Conservation (phyloP, 2,888 invertebrate species). For the Petrophora chlorosata region DNA sequence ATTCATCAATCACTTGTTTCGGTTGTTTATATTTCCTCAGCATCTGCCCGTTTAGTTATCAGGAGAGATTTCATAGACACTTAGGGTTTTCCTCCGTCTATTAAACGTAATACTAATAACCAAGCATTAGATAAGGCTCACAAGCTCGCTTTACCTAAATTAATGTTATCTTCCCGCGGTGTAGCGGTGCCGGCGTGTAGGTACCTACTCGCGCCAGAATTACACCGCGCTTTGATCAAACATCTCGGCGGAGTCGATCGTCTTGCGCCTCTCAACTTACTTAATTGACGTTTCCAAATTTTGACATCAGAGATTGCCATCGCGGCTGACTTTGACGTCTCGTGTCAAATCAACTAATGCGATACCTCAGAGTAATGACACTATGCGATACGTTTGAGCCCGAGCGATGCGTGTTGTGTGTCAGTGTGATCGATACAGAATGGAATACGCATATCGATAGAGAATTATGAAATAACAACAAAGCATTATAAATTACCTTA, state of each 20-base stretch:
- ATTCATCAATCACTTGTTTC: background rate
- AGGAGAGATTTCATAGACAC: background rate
- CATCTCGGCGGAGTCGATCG: constrained; percentile 19
- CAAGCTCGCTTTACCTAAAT: constrained; percentile 4
- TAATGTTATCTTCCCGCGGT: constrained; percentile 8
- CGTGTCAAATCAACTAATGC: constrained; percentile 22
- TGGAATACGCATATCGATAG: background rate
- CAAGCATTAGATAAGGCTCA: constrained; percentile 5
- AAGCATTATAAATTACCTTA: no score
- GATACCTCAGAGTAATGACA: background rate
- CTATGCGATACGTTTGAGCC: background rate
- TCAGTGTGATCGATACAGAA: background rate
- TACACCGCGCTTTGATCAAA: constrained; percentile 15
- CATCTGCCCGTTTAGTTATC: no score
- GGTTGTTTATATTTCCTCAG: background rate
- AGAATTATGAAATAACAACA: background rate
- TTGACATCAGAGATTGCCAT: constrained; percentile 24
- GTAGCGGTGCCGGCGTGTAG: no score
- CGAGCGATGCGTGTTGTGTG: background rate
- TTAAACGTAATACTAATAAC: constrained; percentile 1
- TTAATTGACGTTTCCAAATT: constrained; percentile 29
- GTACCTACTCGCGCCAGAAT: background rate
- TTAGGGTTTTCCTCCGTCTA: constrained; percentile 1
- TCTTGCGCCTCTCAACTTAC: constrained; percentile 18
- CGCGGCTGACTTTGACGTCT: constrained; percentile 25